phyloP scores from a whole-genome alignment of 2,888 invertebrate species.

The Erynnis tages region DNA sequence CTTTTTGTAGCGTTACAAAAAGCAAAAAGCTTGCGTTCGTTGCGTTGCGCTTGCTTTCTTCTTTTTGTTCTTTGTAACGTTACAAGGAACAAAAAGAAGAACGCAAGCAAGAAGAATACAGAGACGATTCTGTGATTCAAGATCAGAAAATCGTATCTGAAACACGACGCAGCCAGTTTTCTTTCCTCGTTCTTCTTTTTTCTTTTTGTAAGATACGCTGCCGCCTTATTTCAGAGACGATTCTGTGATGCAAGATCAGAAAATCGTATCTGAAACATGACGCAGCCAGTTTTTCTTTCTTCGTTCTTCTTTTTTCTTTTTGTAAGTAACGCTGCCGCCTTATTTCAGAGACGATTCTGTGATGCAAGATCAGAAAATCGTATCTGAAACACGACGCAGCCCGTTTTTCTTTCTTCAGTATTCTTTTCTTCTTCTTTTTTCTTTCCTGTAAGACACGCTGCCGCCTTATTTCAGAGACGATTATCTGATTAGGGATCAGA shows the following conservation, averaged over 20 bases:
- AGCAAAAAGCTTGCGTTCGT: no score
- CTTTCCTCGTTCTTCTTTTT: background rate
- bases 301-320: background rate
- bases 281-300: background rate
- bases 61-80: no score
- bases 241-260: background rate
- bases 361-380: background rate
- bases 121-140: background rate
- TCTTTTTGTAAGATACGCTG: background rate
- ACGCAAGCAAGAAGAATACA: no score
- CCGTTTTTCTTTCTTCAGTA: no score
- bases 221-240: background rate
- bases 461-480: no score
- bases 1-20: no score
- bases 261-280: conserved; percentile 3
- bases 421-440: no score
- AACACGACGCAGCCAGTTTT: background rate
- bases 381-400: no score
- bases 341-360: background rate
- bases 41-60: no score
- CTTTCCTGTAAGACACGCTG: no score
- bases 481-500: no score
- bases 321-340: background rate
- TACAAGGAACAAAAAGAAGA: no score
- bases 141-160: background rate